These are phyloP conservation scores for Pasiphila rectangulata DNA, from an alignment of 2,888 invertebrate species.

Conservation along the genomic window DNA sequence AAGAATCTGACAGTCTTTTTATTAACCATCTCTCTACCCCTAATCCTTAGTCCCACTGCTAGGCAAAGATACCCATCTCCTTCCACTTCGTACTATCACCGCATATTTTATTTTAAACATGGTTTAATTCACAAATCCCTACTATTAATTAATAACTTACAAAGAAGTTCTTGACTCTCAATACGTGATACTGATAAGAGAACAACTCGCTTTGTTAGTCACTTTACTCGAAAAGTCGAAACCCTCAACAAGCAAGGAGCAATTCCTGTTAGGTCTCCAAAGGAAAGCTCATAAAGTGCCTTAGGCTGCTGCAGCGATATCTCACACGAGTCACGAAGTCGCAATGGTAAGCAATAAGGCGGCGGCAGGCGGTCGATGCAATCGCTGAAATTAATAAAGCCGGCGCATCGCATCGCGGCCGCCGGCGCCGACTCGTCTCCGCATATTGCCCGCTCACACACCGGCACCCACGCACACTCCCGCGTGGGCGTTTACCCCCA, in stretches of 20 bases:
- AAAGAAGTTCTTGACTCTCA: no score
- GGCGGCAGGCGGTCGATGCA: constrained; percentile 34
- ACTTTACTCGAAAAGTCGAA: neutral
- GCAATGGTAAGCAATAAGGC: constrained; percentile 23
- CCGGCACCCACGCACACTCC: constrained; percentile 39
- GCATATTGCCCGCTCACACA: constrained; percentile 53
- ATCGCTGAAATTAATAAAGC: constrained; percentile 64
- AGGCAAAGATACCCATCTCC: no score
- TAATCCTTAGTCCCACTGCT: no score
- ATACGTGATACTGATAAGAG: no score
- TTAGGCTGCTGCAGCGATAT: constrained; percentile 31
- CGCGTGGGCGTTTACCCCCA: constrained; percentile 53
- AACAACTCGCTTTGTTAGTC: neutral
- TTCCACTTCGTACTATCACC: no score
- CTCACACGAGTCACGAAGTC: constrained; percentile 12
- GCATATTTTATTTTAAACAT: no score
- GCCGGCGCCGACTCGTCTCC: constrained; percentile 64
- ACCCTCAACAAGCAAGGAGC: constrained; percentile 10
- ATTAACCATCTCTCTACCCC: no score
- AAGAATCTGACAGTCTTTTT: no score
- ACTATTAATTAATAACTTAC: no score
- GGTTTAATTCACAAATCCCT: no score
- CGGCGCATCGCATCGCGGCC: constrained; percentile 29
- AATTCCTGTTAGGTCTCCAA: constrained; percentile 20
- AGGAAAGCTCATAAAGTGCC: constrained; percentile 36